Conservation (phyloP, 2,113 vertebrate species). For the Uria aalge region DNA sequence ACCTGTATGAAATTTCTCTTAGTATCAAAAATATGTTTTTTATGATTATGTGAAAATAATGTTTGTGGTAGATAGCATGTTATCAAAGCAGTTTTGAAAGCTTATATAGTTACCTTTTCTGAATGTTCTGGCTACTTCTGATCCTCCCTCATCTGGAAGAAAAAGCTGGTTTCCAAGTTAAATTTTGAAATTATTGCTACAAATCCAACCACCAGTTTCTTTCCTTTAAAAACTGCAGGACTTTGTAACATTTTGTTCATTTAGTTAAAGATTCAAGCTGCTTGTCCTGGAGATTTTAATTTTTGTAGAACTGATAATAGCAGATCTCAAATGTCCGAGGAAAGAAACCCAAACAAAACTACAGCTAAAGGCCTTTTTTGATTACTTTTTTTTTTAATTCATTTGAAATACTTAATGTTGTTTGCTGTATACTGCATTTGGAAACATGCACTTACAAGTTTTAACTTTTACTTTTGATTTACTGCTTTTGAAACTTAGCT, state of each 20-base stretch:
- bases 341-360: not conserved
- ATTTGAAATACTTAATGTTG: not conserved
- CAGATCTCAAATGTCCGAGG: not conserved
- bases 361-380: not conserved
- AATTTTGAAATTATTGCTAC: not conserved
- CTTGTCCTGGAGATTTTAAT: constrained; percentile 8
- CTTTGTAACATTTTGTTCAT: not conserved
- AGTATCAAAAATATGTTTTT: not conserved
- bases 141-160: constrained; percentile 52
- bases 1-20: not conserved
- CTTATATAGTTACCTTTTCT: constrained; percentile 41
- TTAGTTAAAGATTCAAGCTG: not conserved
- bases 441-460: not conserved
- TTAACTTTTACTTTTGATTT: constrained; percentile 15
- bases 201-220: not conserved
- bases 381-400: not conserved
- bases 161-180: constrained; percentile 50
- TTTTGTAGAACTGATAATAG: not conserved
- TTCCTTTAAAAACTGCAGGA: not conserved
- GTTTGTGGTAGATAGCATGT: not conserved
- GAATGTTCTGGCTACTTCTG: constrained; percentile 54
- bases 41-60: constrained; percentile 29
- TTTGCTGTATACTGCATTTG: not conserved
- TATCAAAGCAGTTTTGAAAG: not conserved
- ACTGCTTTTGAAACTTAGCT: constrained; percentile 2